phyloP scores from a whole-genome alignment of 2,113 vertebrate species.

The Semicossyphus pulcher region DNA sequence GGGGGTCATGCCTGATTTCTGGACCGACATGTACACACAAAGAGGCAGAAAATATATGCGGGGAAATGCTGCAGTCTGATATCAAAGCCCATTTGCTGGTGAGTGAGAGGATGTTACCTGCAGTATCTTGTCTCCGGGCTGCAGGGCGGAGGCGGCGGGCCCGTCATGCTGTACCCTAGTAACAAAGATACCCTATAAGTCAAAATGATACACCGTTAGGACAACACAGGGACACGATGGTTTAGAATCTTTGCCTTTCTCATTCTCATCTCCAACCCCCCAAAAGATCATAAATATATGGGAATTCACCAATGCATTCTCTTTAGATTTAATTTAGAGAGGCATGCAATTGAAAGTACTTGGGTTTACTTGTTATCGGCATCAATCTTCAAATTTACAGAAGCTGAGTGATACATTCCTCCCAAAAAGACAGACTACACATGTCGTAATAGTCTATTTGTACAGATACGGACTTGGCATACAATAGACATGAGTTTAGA shows the following conservation, averaged over 20 bases:
- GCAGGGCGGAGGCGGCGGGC: slow-evolving; percentile 92
- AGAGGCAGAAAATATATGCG: slow-evolving; percentile 41
- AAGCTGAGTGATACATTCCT: slow-evolving; percentile 21
- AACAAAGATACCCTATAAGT: slow-evolving; percentile 99
- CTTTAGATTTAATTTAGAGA: slow-evolving; percentile 56
- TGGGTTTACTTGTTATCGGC: slow-evolving; percentile 5
- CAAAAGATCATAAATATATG: slow-evolving; percentile 30
- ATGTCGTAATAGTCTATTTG: slow-evolving; percentile 11
- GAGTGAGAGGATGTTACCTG: slow-evolving; percentile 86
- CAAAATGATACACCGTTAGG: slow-evolving; percentile 99
- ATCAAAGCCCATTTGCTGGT: slow-evolving; percentile 16
- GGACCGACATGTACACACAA: slow-evolving; percentile 23
- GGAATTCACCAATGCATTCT: slow-evolving; percentile 42
- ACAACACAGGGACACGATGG: slow-evolving; percentile 87
- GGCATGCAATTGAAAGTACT: slow-evolving; percentile 38
- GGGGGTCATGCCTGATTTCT: slow-evolving; percentile 39
- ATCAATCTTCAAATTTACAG: slow-evolving; percentile 20
- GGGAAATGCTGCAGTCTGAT: slow-evolving; percentile 3
- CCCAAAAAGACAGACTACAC: slow-evolving; percentile 23
- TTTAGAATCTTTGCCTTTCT: slow-evolving; percentile 89
- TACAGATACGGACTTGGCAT: slow-evolving; percentile 16
- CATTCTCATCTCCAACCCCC: slow-evolving; percentile 58
- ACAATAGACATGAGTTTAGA: slow-evolving; percentile 21
- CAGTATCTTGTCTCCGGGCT: slow-evolving; percentile 98
- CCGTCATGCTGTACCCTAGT: slow-evolving; percentile 99